These are phyloP conservation scores for Odontocolon sp. DNA, from an alignment of 2,888 invertebrate genomes.

Conservation along the genomic window DNA sequence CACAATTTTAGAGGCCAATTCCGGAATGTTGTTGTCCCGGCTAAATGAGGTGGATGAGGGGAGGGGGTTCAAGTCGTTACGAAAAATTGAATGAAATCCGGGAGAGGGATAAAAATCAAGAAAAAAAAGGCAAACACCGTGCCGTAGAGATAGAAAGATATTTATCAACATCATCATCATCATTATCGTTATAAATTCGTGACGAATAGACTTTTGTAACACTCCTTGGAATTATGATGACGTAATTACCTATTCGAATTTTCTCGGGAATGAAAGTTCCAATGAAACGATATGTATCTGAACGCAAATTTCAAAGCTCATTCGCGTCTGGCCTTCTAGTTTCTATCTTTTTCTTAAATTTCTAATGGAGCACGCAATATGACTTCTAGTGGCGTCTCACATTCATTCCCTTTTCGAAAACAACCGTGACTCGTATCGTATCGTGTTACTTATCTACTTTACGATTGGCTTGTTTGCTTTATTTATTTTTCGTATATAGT, in stretches of 20 bases:
- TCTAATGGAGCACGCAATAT: not conserved
- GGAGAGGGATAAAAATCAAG: not conserved
- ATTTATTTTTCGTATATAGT: too few relatives aligned
- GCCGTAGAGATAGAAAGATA: not conserved
- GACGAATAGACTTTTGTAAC: not conserved
- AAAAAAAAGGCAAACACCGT: not conserved
- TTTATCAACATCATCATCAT: not conserved
- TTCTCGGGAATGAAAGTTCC: not conserved
- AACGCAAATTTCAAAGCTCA: not conserved
- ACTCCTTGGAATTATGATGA: not conserved
- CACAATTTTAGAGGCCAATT: constrained; percentile 57
- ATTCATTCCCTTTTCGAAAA: too few relatives aligned
- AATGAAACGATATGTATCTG: not conserved
- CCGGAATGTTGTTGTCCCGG: constrained; percentile 20
- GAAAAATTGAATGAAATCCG: not conserved
- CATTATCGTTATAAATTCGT: not conserved
- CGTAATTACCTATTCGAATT: not conserved
- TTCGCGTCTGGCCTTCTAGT: not conserved
- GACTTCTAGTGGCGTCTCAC: too few relatives aligned
- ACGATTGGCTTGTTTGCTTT: too few relatives aligned
- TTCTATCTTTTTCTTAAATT: not conserved
- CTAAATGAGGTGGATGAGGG: too few relatives aligned
- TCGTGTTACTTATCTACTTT: not conserved
- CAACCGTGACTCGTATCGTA: too few relatives aligned
- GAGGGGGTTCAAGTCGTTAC: constrained; percentile 20